Evolutionary conservation across 2,797 vertebrate species (phyloP).

Genomic region (Oryzias sinensis): DNA sequence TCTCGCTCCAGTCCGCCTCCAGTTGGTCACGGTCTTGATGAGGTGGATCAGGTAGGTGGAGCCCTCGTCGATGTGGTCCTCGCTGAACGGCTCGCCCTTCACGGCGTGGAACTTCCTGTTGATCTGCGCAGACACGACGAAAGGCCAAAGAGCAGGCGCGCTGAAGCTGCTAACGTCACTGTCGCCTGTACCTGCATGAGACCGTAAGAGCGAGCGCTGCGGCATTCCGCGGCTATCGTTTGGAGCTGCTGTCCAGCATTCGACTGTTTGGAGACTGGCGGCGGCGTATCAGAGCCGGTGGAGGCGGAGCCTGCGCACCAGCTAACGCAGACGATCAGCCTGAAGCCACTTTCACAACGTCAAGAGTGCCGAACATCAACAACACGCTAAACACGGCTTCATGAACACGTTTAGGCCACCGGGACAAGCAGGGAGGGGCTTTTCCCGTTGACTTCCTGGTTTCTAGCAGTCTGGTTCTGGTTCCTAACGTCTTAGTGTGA

Average conservation of each 20-base stretch:
- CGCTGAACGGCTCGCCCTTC: neutral
- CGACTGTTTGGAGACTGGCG: slow-evolving; percentile 37
- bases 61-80: slow-evolving; percentile 23
- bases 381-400: no score
- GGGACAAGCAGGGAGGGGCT: no score
- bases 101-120: neutral
- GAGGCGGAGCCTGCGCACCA: neutral
- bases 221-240: accelerated
- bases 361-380: no score
- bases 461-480: no score
- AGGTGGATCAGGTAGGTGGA: slow-evolving; percentile 6
- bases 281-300: slow-evolving; percentile 16
- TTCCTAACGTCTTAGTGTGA: no score
- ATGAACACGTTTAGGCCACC: no score
- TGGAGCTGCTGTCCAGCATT: neutral
- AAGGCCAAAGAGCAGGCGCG: no score
- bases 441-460: no score
- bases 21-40: neutral
- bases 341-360: no score
- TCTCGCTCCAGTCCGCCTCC: neutral
- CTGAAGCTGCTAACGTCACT: no score
- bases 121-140: slow-evolving; percentile 24
- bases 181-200: slow-evolving; percentile 50
- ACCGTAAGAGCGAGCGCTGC: neutral
- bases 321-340: no score